Percentiles rank a stretch among this genome's conserved stretches.
Conservation (phyloP, 2,113 vertebrate genomes). For the Osmerus eperlanus region DNA sequence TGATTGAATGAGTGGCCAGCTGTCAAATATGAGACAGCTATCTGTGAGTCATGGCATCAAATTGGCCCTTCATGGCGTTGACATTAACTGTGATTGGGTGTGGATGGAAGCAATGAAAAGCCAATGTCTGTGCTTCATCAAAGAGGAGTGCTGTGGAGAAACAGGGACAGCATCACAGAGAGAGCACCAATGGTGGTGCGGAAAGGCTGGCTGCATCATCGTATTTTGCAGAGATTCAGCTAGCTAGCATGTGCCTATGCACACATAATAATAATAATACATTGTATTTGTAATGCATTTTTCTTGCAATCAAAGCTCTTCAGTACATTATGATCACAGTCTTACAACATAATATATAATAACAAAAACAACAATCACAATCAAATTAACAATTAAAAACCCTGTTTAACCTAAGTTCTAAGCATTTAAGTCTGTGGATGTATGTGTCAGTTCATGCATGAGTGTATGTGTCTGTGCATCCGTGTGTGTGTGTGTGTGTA, state of each 20-base stretch:
- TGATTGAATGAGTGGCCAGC: slow-evolving; percentile 44
- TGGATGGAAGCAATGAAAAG: slow-evolving; percentile 41
- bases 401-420: background rate
- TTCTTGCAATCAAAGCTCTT: no score
- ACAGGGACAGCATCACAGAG: background rate
- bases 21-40: slow-evolving; percentile 55
- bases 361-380: no score
- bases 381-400: no score
- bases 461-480: background rate
- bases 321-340: no score
- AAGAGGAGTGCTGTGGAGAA: background rate
- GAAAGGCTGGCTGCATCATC: background rate
- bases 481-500: slow-evolving; percentile 5
- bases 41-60: slow-evolving; percentile 48
- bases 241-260: background rate
- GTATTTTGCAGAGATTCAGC: slow-evolving; percentile 16
- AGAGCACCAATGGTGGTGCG: background rate
- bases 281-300: no score
- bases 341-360: no score
- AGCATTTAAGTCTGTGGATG: background rate
- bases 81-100: slow-evolving; percentile 42
- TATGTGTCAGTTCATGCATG: background rate
- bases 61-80: slow-evolving; percentile 50
- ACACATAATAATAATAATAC: no score
- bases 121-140: slow-evolving; percentile 25